Base-by-base conservation (phyloP, 2,888 invertebrate genomes). In the Zootermopsis nevadensis region DNA sequence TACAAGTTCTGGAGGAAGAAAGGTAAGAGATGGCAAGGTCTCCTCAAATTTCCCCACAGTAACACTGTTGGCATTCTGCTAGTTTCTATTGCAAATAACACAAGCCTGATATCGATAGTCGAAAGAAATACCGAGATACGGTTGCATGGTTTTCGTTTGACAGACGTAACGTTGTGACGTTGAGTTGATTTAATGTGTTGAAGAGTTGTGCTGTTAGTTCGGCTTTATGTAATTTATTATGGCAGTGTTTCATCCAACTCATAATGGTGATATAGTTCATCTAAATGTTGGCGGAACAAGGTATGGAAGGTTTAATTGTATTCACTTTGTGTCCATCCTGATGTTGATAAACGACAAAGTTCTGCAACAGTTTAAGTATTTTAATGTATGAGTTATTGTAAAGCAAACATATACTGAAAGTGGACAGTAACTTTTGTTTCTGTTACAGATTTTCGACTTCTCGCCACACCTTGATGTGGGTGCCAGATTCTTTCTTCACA, bases 401-500 rank as follows among this genome's bases (percentile, higher is more conserved):
- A n/a, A 27, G n/a, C 27, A 12, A 27, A 60, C 27, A 60, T 48
- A 48, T 27, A 6, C 1, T n/a, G 4, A n/a, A n/a, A n/a, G n/a
- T n/a, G 48, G 10, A 22, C 19, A 72, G 35, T 19, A 53, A 35
- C 60, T 1, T 66, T 67, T 66, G 24, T 77, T 76, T 85, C 82
- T 81, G 42, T 88, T 91, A 82, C 88, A 97, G 98, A 89, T 99
- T 99, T 90, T 96, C 98, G 60, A 99, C 99, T 85, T 99, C 99
- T 83, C 94, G 95, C 88, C 98, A 98, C 90, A 99, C 99, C 55
- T 91, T 99, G 85, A 97, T 97, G 87, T 98, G 98, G 96, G 96
- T 99, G 80, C 97, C 97, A 80, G 99, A 99, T 89, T 98, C 99
- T 83, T 99, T 99, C 90, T 99, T 99, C 89, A 98, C 99, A 42